Evolutionary conservation across 2,888 invertebrate genomes (phyloP).

Genomic region (Drosophila stalkeri): DNA sequence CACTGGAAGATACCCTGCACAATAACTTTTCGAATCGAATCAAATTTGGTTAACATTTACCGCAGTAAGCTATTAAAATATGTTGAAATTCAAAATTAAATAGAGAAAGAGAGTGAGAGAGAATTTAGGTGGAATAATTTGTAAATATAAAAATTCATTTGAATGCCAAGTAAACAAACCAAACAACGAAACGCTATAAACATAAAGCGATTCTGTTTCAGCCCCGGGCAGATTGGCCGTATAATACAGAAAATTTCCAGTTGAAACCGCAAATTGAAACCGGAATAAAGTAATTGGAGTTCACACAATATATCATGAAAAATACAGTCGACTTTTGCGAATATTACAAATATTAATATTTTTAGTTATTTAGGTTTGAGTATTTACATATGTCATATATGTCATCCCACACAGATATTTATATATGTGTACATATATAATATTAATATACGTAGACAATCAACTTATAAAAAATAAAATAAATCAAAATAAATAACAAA

Average conservation of each 20-base stretch:
- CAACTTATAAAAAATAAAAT: background rate
- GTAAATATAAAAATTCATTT: slow-evolving; percentile 16
- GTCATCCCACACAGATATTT: background rate
- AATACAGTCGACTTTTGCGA: background rate
- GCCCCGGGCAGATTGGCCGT: slow-evolving; percentile 32
- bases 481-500: background rate
- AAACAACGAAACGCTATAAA: slow-evolving; percentile 13
- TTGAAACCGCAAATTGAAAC: slow-evolving; percentile 3
- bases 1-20: slow-evolving; percentile 2
- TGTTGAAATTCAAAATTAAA: slow-evolving; percentile 2
- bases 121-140: background rate
- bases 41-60: slow-evolving; percentile 6
- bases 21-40: background rate
- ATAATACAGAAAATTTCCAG: background rate
- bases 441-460: background rate
- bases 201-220: background rate
- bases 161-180: slow-evolving; percentile 8
- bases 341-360: background rate
- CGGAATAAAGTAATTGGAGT: slow-evolving; percentile 9
- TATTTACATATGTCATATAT: background rate
- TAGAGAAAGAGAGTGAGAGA: background rate
- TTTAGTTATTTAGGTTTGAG: background rate
- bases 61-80: slow-evolving; percentile 19
- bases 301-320: background rate
- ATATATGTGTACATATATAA: background rate